Conservation (phyloP, 2,113 vertebrate species). For the Ptilorrhoa leucosticta region DNA sequence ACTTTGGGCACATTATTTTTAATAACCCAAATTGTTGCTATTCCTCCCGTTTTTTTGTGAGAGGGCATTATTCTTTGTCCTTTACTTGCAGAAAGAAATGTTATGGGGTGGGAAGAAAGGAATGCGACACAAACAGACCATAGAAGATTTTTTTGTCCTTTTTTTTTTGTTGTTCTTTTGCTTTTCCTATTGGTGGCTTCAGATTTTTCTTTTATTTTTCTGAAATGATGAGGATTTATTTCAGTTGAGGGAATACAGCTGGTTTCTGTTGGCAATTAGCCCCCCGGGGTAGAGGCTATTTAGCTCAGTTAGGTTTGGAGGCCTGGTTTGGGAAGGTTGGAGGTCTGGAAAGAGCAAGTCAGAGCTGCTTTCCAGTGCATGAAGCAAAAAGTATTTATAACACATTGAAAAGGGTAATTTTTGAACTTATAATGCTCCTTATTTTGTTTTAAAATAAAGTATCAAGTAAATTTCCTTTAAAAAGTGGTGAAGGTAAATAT, state of each 20-base stretch:
- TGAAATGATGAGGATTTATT: not conserved
- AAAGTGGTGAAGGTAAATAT: rapidly evolving
- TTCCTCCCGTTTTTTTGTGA: not conserved
- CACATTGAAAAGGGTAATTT: rapidly evolving
- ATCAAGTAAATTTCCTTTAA: rapidly evolving
- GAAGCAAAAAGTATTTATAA: rapidly evolving
- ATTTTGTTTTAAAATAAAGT: rapidly evolving
- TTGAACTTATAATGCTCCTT: rapidly evolving
- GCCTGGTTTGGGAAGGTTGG: not conserved
- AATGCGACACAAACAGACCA: not conserved
- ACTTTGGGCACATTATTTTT: not conserved
- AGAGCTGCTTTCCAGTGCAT: rapidly evolving
- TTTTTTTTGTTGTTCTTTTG: not conserved
- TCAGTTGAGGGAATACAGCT: not conserved
- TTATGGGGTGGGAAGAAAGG: not conserved
- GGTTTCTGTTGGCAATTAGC: not conserved
- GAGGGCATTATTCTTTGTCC: not conserved
- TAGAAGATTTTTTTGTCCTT: not conserved
- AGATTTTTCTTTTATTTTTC: not conserved
- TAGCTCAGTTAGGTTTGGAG: not conserved
- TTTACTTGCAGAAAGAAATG: not conserved
- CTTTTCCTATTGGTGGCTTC: not conserved
- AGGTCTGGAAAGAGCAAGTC: rapidly evolving
- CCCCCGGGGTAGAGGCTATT: not conserved
- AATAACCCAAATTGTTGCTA: not conserved